These are phyloP conservation scores for Harpegnathos saltator DNA, from an alignment of 1,140 invertebrate species.

Conservation along the genomic window DNA sequence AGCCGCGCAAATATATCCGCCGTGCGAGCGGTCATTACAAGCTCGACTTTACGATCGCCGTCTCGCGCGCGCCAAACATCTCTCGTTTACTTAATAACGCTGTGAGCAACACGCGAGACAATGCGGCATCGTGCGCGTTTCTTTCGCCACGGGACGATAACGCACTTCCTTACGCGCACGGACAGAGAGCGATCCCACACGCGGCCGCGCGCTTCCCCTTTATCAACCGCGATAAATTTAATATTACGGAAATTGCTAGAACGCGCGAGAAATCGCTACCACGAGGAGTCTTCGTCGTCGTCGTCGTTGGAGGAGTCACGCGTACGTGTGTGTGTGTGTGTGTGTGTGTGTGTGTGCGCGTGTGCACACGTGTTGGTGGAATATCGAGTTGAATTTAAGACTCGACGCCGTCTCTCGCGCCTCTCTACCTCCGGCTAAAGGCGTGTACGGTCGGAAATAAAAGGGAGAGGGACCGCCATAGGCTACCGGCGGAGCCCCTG, in stretches of 20 bases:
- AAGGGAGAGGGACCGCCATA: not conserved
- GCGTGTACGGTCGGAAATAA: not conserved
- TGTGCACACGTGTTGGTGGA: not conserved
- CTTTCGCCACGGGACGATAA: conserved; percentile 2
- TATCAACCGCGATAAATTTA: not conserved
- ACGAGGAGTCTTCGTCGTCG: no score
- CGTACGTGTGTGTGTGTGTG: no score
- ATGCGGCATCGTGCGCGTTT: not conserved
- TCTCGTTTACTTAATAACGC: conserved; percentile 8
- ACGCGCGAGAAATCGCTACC: not conserved
- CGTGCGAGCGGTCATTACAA: not conserved
- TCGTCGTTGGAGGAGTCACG: no score
- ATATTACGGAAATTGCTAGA: conserved; percentile 9
- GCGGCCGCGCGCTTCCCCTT: not conserved
- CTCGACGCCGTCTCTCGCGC: not conserved
- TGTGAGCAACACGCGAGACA: not conserved
- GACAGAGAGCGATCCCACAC: conserved; percentile 14
- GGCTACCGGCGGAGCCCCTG: not conserved
- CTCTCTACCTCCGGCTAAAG: not conserved
- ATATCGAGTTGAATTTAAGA: conserved; percentile 16
- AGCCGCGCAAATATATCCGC: not conserved
- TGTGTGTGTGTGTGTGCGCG: no score
- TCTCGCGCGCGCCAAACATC: not conserved
- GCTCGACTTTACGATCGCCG: not conserved
- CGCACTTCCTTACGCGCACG: not conserved